phyloP scores from a whole-genome alignment of 2,113 vertebrate species.

The Odontophorus gujanensis region DNA sequence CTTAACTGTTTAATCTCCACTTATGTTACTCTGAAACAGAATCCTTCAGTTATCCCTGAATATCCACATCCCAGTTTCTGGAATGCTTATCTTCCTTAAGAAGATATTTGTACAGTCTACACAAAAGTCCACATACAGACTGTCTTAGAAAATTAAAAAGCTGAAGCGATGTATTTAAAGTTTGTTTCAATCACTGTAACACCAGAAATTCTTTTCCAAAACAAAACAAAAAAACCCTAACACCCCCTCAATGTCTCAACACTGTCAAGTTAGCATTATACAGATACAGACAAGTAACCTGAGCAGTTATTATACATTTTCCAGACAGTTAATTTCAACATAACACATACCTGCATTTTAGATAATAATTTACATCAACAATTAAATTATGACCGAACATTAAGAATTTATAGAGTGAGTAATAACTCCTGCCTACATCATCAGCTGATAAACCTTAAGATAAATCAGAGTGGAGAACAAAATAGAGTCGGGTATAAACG shows the following conservation, averaged over 20 bases:
- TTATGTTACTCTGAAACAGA: background rate
- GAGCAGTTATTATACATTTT: background rate
- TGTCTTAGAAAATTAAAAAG: background rate
- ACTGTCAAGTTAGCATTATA: background rate
- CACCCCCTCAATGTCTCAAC: background rate
- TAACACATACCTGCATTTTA: background rate
- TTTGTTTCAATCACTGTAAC: background rate
- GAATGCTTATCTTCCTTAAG: background rate
- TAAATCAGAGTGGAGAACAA: background rate
- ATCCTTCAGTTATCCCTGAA: background rate
- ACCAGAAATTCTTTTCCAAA: background rate
- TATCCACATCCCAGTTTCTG: background rate
- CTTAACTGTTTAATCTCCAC: background rate
- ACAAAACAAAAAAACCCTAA: accelerated
- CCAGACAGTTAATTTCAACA: background rate
- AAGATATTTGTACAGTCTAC: background rate
- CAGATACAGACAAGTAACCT: background rate
- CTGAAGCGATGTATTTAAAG: background rate
- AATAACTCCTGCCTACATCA: background rate
- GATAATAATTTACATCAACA: background rate
- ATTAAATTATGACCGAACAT: constrained; percentile 13
- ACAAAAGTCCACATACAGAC: background rate
- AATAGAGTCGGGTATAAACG: background rate
- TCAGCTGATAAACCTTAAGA: background rate
- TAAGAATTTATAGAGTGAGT: background rate